Evolutionary conservation across 1,140 invertebrate species (phyloP), one percentile per base, ranked within the genome.

Genomic region (Neodiprion fabricii): DNA sequence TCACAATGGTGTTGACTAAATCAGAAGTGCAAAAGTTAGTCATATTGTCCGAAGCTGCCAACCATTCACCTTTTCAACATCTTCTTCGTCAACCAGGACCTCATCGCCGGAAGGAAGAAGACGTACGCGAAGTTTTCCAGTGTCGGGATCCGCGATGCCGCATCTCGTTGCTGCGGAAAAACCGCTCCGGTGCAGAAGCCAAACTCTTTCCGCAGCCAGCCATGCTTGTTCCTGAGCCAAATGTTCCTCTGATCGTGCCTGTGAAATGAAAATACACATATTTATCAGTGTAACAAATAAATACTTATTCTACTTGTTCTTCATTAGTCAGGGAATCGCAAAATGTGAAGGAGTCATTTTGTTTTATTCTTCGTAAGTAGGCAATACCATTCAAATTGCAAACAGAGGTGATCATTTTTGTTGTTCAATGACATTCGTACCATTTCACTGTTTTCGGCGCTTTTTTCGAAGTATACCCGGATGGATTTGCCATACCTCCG

Each of bases 181-280:
- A 5, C 97, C 97, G 48, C 93, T 95, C 53, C 95, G 92, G 85
- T 98, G 97, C 9, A 97, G 91, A 76, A 98, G 86, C 97, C 97
- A 99, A 79, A 97, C 91, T 74, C 92, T 91, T 78, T 96, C 94
- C 11, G 94, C 91, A 74, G 94, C 92, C 76, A 95, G 85, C 94
- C 95, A 96, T 85, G 92, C 92, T 81, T 94, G 93, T 82, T 96
- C 95, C 77, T 92, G 91, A n/a, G 92, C 92, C 68, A 96, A 83
- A 83, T 95, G 92, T 80, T 96, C 94, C 79, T 96, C 95, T 0
- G 94, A 93, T 85, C 94, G 94, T 1, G 94, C 94, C 95, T 96
- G 88, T 8, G 89, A 86, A 48, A 84, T 61, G 8, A 61, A 61
- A 61, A 61, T 5, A 40, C 1, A 40, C 28, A 40, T 40, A 2